A percentile compares a stretch with the other conserved stretches of the same genome.
These are phyloP conservation scores for Polyommatus icarus DNA, from an alignment of 2,888 invertebrate species.

Conservation along the genomic window DNA sequence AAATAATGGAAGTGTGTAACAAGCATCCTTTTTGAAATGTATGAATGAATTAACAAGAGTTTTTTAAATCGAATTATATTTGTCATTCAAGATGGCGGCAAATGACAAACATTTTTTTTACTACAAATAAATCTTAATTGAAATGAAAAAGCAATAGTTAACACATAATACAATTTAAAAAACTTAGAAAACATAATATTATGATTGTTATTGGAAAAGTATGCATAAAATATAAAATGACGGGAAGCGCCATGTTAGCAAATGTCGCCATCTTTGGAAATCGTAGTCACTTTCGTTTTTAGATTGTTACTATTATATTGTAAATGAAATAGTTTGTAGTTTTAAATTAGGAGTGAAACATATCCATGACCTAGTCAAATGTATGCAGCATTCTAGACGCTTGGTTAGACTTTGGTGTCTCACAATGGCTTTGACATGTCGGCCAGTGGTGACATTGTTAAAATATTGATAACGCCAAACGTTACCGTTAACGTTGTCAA, in stretches of 20 bases:
- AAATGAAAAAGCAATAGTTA: neutral
- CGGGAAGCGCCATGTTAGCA: neutral
- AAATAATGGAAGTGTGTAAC: slow-evolving; percentile 18
- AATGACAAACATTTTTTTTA: neutral
- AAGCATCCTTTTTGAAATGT: neutral
- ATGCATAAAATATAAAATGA: neutral
- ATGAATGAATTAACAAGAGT: slow-evolving; percentile 26
- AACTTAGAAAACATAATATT: too few relatives aligned
- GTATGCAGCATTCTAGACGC: slow-evolving; percentile 42
- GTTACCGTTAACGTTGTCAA: neutral
- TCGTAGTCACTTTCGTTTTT: slow-evolving; percentile 44
- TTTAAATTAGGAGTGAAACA: slow-evolving; percentile 56
- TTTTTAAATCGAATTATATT: neutral
- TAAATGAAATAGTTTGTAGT: slow-evolving; percentile 51
- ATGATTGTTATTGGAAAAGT: neutral
- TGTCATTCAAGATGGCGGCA: slow-evolving; percentile 15
- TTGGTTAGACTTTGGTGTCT: slow-evolving; percentile 40
- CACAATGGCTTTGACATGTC: neutral
- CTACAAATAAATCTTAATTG: too few relatives aligned
- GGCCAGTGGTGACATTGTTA: neutral
- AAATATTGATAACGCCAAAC: neutral
- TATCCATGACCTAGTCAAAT: slow-evolving; percentile 66
- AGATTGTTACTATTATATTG: slow-evolving; percentile 48
- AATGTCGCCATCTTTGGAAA: neutral
- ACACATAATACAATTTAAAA: neutral